Evolutionary conservation across 2,797 vertebrate genomes (phyloP).

Genomic region (Gallinago nigripennis): DNA sequence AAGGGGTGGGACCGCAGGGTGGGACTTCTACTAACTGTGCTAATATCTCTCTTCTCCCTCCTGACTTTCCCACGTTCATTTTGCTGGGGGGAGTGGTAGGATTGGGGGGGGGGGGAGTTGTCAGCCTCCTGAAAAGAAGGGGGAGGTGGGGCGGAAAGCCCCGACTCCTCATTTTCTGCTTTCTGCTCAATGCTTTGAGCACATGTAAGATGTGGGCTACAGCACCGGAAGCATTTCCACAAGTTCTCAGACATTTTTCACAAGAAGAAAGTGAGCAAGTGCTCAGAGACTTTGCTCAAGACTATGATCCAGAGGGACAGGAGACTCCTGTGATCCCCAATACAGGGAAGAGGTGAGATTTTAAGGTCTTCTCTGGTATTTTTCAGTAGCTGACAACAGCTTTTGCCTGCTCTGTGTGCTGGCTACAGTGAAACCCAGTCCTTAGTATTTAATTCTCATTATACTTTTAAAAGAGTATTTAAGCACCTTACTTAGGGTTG

Average conservation of each 20-base stretch:
- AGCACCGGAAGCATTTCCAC: background rate
- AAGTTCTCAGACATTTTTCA: background rate
- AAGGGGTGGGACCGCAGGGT: background rate
- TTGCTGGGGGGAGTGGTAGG: background rate
- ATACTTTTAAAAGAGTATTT: background rate
- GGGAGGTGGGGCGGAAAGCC: background rate
- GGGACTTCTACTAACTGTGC: background rate
- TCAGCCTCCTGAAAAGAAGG: background rate
- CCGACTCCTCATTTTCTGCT: background rate
- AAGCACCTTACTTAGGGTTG: background rate
- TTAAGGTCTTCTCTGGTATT: background rate
- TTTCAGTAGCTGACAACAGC: background rate
- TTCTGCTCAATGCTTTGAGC: background rate
- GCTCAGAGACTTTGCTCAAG: background rate
- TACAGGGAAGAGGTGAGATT: background rate
- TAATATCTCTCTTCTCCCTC: background rate
- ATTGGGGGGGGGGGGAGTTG: too few relatives aligned
- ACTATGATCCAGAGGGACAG: background rate
- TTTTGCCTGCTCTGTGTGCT: background rate
- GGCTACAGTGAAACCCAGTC: background rate
- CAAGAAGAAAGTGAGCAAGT: background rate
- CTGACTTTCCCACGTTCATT: background rate
- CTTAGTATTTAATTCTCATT: background rate
- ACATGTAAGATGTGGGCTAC: background rate
- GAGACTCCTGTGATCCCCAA: background rate